Evolutionary conservation across 2,888 invertebrate species (phyloP).

Genomic region (Octodonta nipae): DNA sequence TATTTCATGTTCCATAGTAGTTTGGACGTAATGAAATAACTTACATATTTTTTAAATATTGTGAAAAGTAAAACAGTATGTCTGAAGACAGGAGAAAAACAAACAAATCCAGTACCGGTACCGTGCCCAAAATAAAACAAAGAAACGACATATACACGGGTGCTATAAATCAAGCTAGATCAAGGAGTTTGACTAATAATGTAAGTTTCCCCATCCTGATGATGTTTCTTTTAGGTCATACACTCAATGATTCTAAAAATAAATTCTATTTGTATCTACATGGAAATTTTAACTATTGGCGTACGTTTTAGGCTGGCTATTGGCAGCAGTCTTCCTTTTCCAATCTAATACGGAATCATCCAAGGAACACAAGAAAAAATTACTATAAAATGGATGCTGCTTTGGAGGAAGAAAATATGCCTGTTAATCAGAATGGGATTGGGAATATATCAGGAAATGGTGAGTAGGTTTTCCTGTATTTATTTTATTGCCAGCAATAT

Average conservation of each 20-base stretch:
- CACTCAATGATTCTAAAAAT: too few species aligned
- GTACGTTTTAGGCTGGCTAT: slow-evolving; percentile 23
- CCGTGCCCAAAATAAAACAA: slow-evolving; percentile 47
- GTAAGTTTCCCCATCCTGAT: slow-evolving; percentile 20
- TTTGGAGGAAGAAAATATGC: slow-evolving; percentile 13
- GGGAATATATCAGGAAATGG: slow-evolving; percentile 8
- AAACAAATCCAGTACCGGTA: slow-evolving; percentile 42
- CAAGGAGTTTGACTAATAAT: slow-evolving; percentile 29
- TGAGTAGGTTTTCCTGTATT: slow-evolving; percentile 7
- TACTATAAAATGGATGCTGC: slow-evolving; percentile 21
- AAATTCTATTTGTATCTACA: too few species aligned
- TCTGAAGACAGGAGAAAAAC: slow-evolving; percentile 29
- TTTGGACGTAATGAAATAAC: too few species aligned
- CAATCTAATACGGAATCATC: slow-evolving; percentile 26
- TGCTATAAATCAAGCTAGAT: slow-evolving; percentile 19
- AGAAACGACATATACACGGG: slow-evolving; percentile 20
- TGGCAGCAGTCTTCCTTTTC: slow-evolving; percentile 21
- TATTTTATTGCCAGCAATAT: too few species aligned
- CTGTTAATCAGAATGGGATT: slow-evolving; percentile 10
- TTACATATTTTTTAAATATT: too few species aligned
- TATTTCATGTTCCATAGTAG: too few species aligned
- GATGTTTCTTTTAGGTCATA: slow-evolving; percentile 6
- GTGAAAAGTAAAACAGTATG: too few species aligned
- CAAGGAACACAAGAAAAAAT: slow-evolving; percentile 20
- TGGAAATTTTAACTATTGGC: too few species aligned